Base-by-base conservation (phyloP, 2,888 invertebrate species). In the Empis livida region DNA sequence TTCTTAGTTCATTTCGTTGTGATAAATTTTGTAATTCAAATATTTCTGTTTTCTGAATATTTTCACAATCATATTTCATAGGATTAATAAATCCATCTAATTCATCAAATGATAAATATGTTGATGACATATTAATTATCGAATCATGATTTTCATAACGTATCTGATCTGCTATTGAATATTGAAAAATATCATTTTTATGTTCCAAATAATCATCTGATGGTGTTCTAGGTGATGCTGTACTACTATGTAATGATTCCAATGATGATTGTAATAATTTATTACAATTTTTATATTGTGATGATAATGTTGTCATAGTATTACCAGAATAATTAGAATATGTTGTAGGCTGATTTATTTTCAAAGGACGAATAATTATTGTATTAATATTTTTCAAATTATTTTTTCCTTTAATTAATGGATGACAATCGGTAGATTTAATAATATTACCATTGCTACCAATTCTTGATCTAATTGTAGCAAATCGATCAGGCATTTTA, bases 191-290 rank as follows among this genome's bases (percentile, higher is more conserved):
- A 50, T 59, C 63, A 46, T 67, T 66, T 50, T 66, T 67, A 48
- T 62, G 64, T 13, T 61, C 61, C 17, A 60, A 60, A 1, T 62
- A 62, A 16, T 60, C 58, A 42, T 66, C 67, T 37, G 67, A 67
- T 0, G 68, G 67, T 1, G 68, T 65, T 53, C 65, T 67, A 42
- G 67, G 61, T 30, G 42, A 45, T 8, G 67, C 65, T 38, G 60
- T 60, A 47, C 65, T 67, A 44, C 67, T 68, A 41, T 68, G 68
- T 48, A 68, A 53, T 2, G 67, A 68, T 48, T 68, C 67, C 51
- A 67, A 50, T 1, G 67, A 68, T 52, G 66, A 67, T 20, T 66
- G 59, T 0, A 67, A 67, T 41, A 63, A 67, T 55, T 66, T 66
- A 48, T 63, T 63, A 11, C 60, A 53, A 50, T 58, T 63, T 46